Percentiles rank a stretch among this genome's conserved stretches.
Conservation (phyloP, 2,113 vertebrate genomes). For the Poeciliopsis occidentalis region DNA sequence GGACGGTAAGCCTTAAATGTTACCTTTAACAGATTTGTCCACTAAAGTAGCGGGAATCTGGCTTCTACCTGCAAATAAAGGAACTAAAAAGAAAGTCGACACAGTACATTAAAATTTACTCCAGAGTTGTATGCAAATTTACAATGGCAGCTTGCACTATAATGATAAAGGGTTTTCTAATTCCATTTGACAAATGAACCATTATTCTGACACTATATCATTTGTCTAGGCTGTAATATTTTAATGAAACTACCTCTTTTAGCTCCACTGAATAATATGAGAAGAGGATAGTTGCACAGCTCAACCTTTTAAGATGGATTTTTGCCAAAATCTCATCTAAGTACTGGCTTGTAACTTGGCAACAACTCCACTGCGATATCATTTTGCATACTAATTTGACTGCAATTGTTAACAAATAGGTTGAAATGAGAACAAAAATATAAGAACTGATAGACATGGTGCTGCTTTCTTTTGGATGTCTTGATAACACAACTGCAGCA, state of each 20-base stretch:
- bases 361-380: neutral
- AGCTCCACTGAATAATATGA: neutral
- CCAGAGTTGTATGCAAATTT: conserved; percentile 13
- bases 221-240: neutral
- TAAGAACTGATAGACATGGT: neutral
- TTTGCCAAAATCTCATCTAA: conserved; percentile 9
- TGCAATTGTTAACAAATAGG: neutral
- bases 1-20: neutral
- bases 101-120: conserved; percentile 30
- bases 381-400: neutral
- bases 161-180: conserved; percentile 14
- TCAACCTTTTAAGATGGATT: neutral
- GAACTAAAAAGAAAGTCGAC: neutral
- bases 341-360: conserved; percentile 24
- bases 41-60: neutral
- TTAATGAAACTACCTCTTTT: neutral
- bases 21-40: neutral
- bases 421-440: neutral
- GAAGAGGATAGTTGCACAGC: neutral
- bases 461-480: neutral
- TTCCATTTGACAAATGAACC: conserved; percentile 12
- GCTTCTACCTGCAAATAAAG: conserved; percentile 1
- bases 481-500: neutral
- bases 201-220: conserved; percentile 17
- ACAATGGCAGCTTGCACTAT: conserved; percentile 1